Evolutionary conservation across 2,113 vertebrate genomes (phyloP), one percentile per base, ranked within the genome.

Genomic region (Piaya cayana): DNA sequence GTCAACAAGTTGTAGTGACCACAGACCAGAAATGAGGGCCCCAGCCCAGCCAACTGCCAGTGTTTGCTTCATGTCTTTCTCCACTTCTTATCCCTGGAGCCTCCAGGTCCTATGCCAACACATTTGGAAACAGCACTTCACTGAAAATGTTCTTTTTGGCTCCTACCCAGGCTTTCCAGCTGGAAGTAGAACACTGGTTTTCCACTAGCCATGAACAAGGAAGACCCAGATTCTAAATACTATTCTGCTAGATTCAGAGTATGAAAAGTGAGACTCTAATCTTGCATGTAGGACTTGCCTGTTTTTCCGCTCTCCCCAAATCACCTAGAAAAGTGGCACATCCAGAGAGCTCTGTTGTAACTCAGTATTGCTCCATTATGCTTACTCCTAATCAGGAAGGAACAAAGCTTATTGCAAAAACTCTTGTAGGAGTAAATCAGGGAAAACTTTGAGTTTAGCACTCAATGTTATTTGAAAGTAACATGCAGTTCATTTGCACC

Each of bases 51-150:
- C 79, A 55, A 83, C 63, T 94, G 56, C 32, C 60, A 71, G 71
- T 32, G 47, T 95, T 95, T 94, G 22, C 21, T 88, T 96, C 69
- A 39, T 78, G 47, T 93, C 90, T 93, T 88, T 96, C 71, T 83
- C 55, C 64, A 83, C 82, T 71, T 95, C 37, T 83, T 77, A 55
- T 0, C 2, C 29, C 50, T 59, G 55, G 42, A 94, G 45, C 27
- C 30, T 63, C 64, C 60, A 59, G 26, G 37, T 83, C 56, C 72
- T 81, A 78, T 43, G 55, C 82, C 83, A 93, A 70, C 11, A 39
- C 8, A 8, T 88, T 88, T 81, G 15, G 71, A 86, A 86, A 81
- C 1, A 3, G 69, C 64, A 80, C 34, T 37, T 86, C 32, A 36
- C 37, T 50, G 42, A 88, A 87, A 94, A 78, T 71, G 6, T 81